Evolutionary conservation across 2,888 invertebrate genomes (phyloP).

Genomic region (Escarpia spicata): DNA sequence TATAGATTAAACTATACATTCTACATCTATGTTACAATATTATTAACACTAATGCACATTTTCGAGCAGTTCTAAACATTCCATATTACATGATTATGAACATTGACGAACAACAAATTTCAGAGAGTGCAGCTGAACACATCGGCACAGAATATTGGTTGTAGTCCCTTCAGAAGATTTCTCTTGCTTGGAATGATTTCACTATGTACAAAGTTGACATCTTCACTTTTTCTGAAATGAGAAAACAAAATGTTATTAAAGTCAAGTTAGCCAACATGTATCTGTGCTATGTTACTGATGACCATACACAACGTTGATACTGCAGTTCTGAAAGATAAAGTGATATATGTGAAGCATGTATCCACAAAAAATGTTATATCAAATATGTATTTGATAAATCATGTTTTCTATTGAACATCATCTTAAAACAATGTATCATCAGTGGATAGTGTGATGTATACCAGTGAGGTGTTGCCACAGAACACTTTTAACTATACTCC

Average conservation of each 20-base stretch:
- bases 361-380: no score
- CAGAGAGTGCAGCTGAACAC: not conserved
- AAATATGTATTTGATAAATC: no score
- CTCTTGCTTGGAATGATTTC: not conserved
- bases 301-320: no score
- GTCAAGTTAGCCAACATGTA: no score
- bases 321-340: no score
- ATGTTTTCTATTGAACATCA: no score
- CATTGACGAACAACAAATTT: not conserved
- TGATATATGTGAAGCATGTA: no score
- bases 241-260: not conserved
- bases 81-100: not conserved
- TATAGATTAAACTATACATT: not conserved
- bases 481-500: no score
- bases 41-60: not conserved
- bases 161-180: not conserved
- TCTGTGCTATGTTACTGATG: no score
- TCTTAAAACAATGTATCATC: no score
- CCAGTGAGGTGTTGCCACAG: no score
- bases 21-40: slow-evolving; percentile 16
- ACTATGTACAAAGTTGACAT: slow-evolving; percentile 4
- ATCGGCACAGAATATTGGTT: not conserved
- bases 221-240: not conserved
- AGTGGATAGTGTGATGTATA: no score
- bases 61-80: not conserved